Conservation (phyloP, 2,113 vertebrate genomes). For the human region GRCh38 chr6:73966001-73966500, state of each 20-base stretch:
- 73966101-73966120: background rate
- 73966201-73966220: background rate
- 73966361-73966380: background rate
- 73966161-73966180: background rate
- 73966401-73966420: background rate
- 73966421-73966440: background rate
- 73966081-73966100: background rate
- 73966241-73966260: background rate
- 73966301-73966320: background rate
- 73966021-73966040: rapidly evolving
- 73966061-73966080: background rate
- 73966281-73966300: background rate
- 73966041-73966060: background rate
- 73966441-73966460: background rate
- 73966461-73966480: background rate
- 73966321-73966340: background rate
- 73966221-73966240: background rate
- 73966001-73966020: background rate
- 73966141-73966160: background rate
- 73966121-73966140: background rate
- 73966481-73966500: background rate
- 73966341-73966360: background rate
- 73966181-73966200: background rate
- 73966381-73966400: rapidly evolving
- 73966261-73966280: background rate